phyloP scores from a whole-genome alignment of 1,140 invertebrate genomes.

The Andrena cerasifolii region DNA sequence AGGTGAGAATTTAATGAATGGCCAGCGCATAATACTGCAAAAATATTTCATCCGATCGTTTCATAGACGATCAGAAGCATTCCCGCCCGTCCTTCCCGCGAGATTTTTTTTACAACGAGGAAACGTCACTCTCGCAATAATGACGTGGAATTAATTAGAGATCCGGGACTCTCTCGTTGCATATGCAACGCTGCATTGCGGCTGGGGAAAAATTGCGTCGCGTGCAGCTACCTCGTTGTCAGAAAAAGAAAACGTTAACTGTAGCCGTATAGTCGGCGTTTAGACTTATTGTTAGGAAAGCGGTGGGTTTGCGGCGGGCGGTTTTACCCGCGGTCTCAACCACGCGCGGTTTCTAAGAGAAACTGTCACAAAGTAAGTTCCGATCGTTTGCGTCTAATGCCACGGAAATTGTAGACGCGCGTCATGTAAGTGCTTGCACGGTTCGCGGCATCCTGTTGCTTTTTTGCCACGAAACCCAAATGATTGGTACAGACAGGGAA shows the following conservation, averaged over 20 bases:
- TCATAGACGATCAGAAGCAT: neutral
- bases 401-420: neutral
- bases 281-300: constrained; percentile 29
- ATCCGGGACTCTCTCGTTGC: constrained; percentile 6
- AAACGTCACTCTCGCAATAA: constrained; percentile 6
- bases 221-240: constrained; percentile 18
- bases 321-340: constrained; percentile 24
- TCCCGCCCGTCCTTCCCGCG: neutral
- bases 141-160: constrained; percentile 47
- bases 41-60: neutral
- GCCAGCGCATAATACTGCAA: neutral
- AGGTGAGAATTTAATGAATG: constrained; percentile 51
- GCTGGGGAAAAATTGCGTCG: constrained; percentile 20
- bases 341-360: constrained; percentile 22
- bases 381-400: neutral
- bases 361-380: constrained; percentile 5
- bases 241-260: constrained; percentile 24
- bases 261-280: constrained; percentile 29
- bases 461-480: no score
- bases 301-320: constrained; percentile 3
- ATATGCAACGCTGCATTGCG: constrained; percentile 2
- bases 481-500: no score
- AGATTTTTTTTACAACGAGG: neutral
- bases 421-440: no score
- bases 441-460: no score